Conservation (phyloP, 2,888 invertebrate species). For the Fissipunctia ypsillon region DNA sequence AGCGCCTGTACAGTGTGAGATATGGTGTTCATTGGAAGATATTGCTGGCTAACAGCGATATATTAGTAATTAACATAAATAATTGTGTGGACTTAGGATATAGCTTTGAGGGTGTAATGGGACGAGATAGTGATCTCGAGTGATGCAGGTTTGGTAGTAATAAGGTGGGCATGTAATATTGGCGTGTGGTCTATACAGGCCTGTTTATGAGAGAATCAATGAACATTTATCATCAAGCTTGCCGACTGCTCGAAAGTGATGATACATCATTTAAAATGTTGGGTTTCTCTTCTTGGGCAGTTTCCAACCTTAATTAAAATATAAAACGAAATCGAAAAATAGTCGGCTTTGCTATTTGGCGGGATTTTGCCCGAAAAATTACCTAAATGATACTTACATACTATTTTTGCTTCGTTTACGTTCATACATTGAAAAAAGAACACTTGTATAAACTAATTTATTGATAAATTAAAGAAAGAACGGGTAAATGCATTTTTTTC, state of each 20-base stretch:
- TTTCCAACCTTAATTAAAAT: not conserved
- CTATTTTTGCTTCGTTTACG: not conserved
- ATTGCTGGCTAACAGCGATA: slow-evolving; percentile 43
- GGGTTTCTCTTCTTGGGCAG: not conserved
- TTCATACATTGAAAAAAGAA: not conserved
- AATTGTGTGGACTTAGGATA: slow-evolving; percentile 55
- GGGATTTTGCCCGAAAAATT: not conserved
- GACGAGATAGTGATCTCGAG: slow-evolving; percentile 29
- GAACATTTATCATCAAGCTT: not conserved
- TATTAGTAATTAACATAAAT: slow-evolving; percentile 58
- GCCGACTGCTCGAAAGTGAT: not conserved
- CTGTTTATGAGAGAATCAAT: not conserved
- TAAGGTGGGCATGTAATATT: not conserved
- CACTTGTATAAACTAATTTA: not conserved
- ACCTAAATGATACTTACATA: not conserved
- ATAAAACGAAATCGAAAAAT: not conserved
- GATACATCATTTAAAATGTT: not conserved
- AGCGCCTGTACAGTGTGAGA: slow-evolving; percentile 41
- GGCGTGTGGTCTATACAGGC: not conserved
- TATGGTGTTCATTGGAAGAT: slow-evolving; percentile 55
- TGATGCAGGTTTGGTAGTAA: slow-evolving; percentile 8
- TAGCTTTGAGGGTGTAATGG: slow-evolving; percentile 1
- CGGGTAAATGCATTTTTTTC: not conserved
- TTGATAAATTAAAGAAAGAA: not conserved
- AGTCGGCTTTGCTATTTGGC: not conserved